phyloP scores from a whole-genome alignment of 2,888 invertebrate species.

The Leptinotarsa haldemani region DNA sequence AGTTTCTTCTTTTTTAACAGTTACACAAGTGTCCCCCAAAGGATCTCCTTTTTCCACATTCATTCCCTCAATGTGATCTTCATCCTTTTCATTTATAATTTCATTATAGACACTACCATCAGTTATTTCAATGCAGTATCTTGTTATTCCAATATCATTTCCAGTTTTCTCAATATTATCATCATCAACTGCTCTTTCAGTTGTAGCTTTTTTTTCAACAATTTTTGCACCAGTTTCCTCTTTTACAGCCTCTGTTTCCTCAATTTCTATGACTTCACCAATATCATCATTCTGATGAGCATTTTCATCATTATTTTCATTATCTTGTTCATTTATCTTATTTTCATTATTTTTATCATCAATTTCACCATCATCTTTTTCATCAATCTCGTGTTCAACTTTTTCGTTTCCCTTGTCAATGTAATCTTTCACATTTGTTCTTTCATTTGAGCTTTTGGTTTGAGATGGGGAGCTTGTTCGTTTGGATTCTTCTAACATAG shows the following conservation, averaged over 20 bases:
- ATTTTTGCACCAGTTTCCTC: no score
- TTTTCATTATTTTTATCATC: slow-evolving; percentile 13
- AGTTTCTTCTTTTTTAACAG: slow-evolving; percentile 16
- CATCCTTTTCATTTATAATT: neutral
- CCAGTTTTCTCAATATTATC: no score
- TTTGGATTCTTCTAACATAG: neutral
- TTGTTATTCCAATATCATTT: neutral
- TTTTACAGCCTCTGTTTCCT: neutral
- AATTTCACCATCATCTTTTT: slow-evolving; percentile 14
- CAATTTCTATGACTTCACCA: slow-evolving; percentile 24
- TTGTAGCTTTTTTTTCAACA: no score
- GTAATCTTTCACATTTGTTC: slow-evolving; percentile 11
- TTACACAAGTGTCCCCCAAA: neutral
- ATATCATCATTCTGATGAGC: slow-evolving; percentile 7
- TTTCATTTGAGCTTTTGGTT: neutral
- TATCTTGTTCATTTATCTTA: slow-evolving; percentile 15
- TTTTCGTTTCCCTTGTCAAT: slow-evolving; percentile 11
- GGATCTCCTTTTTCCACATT: slow-evolving; percentile 7
- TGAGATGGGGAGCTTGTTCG: neutral
- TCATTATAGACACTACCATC: slow-evolving; percentile 6
- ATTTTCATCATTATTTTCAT: slow-evolving; percentile 11
- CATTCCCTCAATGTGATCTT: neutral
- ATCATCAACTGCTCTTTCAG: no score
- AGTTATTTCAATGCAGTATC: neutral
- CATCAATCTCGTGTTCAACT: neutral